These are phyloP conservation scores for Diorhabda elongata DNA, from an alignment of 1,140 invertebrate genomes.

Conservation along the genomic window DNA sequence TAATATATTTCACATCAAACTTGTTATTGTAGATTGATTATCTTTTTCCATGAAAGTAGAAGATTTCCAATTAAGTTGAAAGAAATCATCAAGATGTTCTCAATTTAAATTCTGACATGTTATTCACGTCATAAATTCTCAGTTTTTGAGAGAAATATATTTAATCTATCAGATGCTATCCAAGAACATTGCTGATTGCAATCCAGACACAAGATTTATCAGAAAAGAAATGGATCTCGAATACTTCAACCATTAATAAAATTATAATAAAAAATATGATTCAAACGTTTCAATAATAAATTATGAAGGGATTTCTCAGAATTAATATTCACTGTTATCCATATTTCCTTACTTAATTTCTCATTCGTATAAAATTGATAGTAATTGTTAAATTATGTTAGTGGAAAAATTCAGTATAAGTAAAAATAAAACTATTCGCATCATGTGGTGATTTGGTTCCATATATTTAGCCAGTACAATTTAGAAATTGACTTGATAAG, in stretches of 20 bases:
- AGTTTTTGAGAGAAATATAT: neutral
- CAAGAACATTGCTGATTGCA: neutral
- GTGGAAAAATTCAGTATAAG: too few species aligned
- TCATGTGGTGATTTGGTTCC: too few species aligned
- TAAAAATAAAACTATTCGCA: too few species aligned
- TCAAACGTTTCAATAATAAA: neutral
- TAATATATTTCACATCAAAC: too few species aligned
- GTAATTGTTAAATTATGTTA: too few species aligned
- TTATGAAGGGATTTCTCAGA: neutral
- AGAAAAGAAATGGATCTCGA: neutral
- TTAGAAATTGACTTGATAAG: too few species aligned
- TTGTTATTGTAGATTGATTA: too few species aligned
- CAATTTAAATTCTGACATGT: neutral
- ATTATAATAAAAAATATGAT: neutral
- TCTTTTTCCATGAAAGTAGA: too few species aligned
- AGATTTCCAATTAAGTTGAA: neutral
- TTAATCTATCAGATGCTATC: neutral
- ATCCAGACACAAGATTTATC: constrained; percentile 2
- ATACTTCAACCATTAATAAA: neutral
- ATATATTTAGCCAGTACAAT: too few species aligned
- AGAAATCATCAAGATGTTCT: neutral
- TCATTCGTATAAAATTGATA: too few species aligned
- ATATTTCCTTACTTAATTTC: too few species aligned
- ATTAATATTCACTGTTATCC: too few species aligned
- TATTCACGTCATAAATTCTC: constrained; percentile 2